Percentiles rank a stretch among this genome's conserved stretches.
Conservation (phyloP, 2,113 vertebrate genomes). For the Centropristis striata region DNA sequence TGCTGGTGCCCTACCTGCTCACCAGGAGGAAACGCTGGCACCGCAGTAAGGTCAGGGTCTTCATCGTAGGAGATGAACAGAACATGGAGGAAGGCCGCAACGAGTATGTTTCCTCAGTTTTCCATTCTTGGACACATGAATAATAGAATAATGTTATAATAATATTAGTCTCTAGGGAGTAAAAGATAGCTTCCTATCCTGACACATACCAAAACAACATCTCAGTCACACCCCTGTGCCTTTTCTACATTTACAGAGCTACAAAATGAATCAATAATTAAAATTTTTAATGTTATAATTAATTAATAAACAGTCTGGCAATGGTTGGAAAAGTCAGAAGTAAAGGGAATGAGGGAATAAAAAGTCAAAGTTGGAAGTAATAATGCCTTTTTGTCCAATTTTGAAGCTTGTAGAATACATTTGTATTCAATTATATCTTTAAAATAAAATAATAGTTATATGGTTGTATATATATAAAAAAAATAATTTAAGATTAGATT, state of each 20-base stretch:
- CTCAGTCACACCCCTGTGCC: no score
- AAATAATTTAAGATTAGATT: not conserved
- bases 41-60: constrained; percentile 81
- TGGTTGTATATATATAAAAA: no score
- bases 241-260: not conserved
- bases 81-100: constrained; percentile 82
- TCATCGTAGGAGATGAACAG: constrained; percentile 78
- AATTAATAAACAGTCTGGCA: no score
- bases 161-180: not conserved
- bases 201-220: not conserved
- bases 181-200: not conserved
- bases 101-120: constrained; percentile 75
- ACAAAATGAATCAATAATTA: no score
- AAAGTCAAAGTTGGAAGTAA: no score
- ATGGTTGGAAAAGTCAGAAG: no score
- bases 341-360: no score
- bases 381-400: no score
- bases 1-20: constrained; percentile 87
- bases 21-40: constrained; percentile 82
- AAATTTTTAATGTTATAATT: no score
- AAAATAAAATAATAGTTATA: no score
- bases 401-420: no score
- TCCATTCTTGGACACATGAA: not conserved
- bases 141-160: not conserved
- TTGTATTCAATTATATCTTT: no score